phyloP scores from a whole-genome alignment of 2,888 invertebrate species.

The Stictocephala bisonia region DNA sequence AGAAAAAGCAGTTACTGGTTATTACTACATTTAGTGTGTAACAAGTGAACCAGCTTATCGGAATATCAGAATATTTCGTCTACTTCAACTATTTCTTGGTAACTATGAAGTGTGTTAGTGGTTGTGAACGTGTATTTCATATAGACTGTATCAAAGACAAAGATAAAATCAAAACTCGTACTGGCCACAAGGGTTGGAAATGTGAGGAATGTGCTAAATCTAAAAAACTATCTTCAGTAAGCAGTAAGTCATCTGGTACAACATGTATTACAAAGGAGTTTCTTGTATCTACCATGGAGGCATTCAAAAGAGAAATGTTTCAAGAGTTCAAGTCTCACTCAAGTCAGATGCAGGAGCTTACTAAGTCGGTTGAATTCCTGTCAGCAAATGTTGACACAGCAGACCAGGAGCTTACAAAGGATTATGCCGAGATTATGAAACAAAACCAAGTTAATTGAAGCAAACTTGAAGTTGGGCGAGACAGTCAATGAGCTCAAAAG shows the following conservation, averaged over 20 bases:
- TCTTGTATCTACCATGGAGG: not conserved
- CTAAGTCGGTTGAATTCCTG: not conserved
- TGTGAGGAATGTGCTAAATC: no score
- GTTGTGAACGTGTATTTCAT: no score
- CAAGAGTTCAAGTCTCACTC: not conserved
- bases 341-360: not conserved
- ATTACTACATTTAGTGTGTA: no score
- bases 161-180: no score
- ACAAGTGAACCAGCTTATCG: no score
- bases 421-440: not conserved
- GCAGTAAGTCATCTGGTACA: not conserved
- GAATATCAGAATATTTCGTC: no score
- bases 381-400: not conserved
- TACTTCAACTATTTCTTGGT: no score
- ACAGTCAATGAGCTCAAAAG: not conserved
- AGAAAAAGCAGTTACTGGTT: no score
- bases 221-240: no score
- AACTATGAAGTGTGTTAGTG: no score
- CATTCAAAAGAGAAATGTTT: not conserved
- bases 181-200: no score
- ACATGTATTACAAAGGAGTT: slow-evolving; percentile 1
- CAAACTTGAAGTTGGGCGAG: not conserved
- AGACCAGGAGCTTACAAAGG: not conserved
- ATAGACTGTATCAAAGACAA: no score
- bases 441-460: slow-evolving; percentile 1